Evolutionary conservation across 1,140 invertebrate genomes (phyloP).

Genomic region (Diorhabda sublineata): DNA sequence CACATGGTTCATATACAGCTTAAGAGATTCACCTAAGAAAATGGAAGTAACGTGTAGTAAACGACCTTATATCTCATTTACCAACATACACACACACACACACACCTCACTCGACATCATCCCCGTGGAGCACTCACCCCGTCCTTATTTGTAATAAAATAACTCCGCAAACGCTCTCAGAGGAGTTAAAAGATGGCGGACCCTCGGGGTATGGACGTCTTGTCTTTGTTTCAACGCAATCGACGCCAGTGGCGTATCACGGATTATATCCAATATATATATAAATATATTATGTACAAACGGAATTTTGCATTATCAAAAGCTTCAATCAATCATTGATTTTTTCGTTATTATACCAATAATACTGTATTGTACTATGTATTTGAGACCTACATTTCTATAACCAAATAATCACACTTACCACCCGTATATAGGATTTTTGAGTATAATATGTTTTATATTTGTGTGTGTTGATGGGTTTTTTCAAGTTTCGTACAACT

Average conservation of each 20-base stretch:
- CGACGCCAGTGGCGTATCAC: neutral
- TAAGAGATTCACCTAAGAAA: constrained; percentile 10
- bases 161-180: constrained; percentile 46
- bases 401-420: neutral
- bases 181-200: constrained; percentile 42
- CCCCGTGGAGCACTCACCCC: constrained; percentile 41
- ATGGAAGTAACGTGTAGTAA: constrained; percentile 30
- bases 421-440: neutral
- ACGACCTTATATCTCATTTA: constrained; percentile 41
- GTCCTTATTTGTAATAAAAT: constrained; percentile 49
- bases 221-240: constrained; percentile 33
- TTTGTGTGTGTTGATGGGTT: neutral
- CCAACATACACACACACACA: constrained; percentile 23
- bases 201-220: constrained; percentile 28
- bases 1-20: neutral
- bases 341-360: neutral
- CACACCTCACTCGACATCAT: constrained; percentile 42
- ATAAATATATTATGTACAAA: neutral
- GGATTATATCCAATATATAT: neutral
- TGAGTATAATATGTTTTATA: neutral
- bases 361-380: no score
- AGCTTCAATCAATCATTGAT: neutral
- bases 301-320: neutral
- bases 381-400: no score
- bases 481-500: neutral